These are phyloP conservation scores for Galerucella calmariensis DNA, from an alignment of 2,888 invertebrate genomes.

Conservation along the genomic window DNA sequence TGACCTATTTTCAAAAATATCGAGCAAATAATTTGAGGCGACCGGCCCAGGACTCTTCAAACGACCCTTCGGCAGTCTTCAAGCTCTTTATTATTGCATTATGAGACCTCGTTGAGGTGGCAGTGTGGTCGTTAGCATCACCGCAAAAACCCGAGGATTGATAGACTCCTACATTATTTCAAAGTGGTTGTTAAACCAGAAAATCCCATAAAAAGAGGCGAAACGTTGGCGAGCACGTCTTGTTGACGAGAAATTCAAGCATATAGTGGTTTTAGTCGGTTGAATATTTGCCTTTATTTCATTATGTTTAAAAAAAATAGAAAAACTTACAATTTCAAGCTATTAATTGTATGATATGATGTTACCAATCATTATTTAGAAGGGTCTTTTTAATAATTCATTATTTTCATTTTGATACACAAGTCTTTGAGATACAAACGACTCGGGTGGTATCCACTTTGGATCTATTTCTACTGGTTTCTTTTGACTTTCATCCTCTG, in stretches of 20 bases:
- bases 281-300: not conserved
- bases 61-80: constrained; percentile 2
- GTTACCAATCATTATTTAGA: not conserved
- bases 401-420: constrained; percentile 1
- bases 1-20: not conserved
- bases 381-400: not conserved
- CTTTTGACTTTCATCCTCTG: not conserved
- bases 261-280: not conserved
- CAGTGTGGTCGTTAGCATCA: constrained; percentile 31
- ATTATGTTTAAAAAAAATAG: too few relatives aligned
- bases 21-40: constrained; percentile 4
- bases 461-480: not conserved
- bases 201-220: constrained; percentile 53
- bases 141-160: constrained; percentile 58
- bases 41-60: not conserved
- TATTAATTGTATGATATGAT: not conserved
- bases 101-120: constrained; percentile 28
- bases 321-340: not conserved
- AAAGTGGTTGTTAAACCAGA: constrained; percentile 61
- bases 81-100: constrained; percentile 32
- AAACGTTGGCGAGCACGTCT: constrained; percentile 49
- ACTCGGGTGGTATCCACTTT: not conserved
- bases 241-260: constrained; percentile 52
- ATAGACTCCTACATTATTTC: constrained; percentile 60
- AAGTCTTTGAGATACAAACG: not conserved